Evolutionary conservation across 2,113 vertebrate genomes (phyloP).

Genomic region (Myodes glareolus): DNA sequence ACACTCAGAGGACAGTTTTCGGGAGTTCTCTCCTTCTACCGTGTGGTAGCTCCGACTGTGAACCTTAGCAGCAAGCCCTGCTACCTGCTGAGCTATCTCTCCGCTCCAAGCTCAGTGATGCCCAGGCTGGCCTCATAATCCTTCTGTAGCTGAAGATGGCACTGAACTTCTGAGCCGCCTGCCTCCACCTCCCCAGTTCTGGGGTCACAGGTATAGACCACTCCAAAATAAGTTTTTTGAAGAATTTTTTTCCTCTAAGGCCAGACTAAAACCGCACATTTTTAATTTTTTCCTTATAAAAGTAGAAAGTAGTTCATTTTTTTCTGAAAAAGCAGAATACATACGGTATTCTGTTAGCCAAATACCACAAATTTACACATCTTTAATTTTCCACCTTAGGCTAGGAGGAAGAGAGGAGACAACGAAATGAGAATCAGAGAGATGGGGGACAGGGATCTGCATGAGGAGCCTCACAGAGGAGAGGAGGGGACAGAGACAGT

Average conservation of each 20-base stretch:
- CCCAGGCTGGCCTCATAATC: background rate
- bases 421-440: background rate
- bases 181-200: background rate
- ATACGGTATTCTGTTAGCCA: constrained; percentile 2
- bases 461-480: background rate
- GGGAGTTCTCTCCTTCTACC: background rate
- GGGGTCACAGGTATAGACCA: background rate
- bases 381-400: background rate
- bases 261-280: background rate
- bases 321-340: background rate
- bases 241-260: background rate
- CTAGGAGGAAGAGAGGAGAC: background rate
- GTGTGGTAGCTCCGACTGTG: background rate
- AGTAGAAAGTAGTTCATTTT: background rate
- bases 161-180: background rate
- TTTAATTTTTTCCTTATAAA: background rate
- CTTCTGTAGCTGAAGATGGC: background rate
- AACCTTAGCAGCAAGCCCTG: background rate
- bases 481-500: too few relatives aligned
- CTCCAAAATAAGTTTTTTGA: background rate
- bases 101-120: background rate
- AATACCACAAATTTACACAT: background rate
- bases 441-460: background rate
- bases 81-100: background rate
- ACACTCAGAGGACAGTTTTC: background rate